Base-by-base conservation (phyloP, 2,113 vertebrate genomes). In the Rhinichthys klamathensis region DNA sequence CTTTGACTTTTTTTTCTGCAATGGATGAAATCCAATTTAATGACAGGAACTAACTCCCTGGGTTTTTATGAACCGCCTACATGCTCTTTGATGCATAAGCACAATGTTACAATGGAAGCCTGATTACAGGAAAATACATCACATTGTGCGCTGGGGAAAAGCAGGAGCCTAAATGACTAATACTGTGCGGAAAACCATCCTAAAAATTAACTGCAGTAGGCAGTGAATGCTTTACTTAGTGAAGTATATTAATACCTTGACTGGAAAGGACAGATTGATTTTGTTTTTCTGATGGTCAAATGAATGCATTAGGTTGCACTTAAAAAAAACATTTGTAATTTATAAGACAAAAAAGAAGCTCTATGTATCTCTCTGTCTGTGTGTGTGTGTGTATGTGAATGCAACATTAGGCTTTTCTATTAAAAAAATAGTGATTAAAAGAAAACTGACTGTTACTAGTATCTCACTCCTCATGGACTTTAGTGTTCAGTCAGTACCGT, bases 21-120 rank as follows among this genome's bases (percentile, higher is more conserved):
- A 78, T 88, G 88, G 84, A 85, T 86, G 73, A 86, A 89, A 88
- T 88, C 81, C 84, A 89, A 79, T 89, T 86, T 78, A 89, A 86
- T 89, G 88, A 86, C 84, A 87, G 84, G 82, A 88, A 89, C 86
- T 77, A 82, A 86, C 82, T 84, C 61, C 58, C 67, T 83, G 60
- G 32, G 44, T 74, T 88, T 89, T 85, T 83, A 86, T 84, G 61
- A 84, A 85, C 86, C 86, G 56, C 88, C 88, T 84, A 87, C 86
- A 82, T 86, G 73, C 78, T 82, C 84, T 88, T 86, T 89, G 78
- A 86, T 86, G 88, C 88, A 86, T 82, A 84, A 89, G 87, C 86
- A 89, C 75, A 87, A 67, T 88, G 83, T 87, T 82, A 86, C 86
- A 89, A 88, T 88, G 67, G 86, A 82, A 27, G 73, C 51, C 54